Evolutionary conservation across 2,797 vertebrate species (phyloP).

Genomic region (Nasua narica): DNA sequence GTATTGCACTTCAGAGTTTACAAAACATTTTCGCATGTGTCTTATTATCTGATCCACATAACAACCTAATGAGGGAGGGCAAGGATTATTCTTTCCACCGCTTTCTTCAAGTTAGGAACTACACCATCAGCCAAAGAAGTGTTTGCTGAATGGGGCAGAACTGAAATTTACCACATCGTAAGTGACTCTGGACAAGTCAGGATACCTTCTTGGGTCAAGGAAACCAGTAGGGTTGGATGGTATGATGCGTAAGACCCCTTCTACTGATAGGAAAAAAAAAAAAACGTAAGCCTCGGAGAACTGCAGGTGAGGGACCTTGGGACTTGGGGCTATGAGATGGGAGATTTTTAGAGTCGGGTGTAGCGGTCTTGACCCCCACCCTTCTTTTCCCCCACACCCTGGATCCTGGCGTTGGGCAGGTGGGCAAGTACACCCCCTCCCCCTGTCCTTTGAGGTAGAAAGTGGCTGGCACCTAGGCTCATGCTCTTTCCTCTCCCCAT

Average conservation of each 20-base stretch:
- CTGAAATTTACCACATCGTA: constrained; percentile 11
- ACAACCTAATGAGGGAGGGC: background rate
- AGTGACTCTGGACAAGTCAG: background rate
- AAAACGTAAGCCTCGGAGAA: background rate
- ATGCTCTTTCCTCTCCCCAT: constrained; percentile 69
- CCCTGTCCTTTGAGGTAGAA: background rate
- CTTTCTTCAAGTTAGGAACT: constrained; percentile 40
- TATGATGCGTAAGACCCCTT: background rate
- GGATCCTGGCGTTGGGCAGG: background rate
- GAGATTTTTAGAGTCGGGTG: background rate
- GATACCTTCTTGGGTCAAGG: background rate
- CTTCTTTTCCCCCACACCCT: background rate
- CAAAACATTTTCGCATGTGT: constrained; percentile 30
- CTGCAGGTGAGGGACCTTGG: background rate
- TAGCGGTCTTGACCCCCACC: constrained; percentile 28
- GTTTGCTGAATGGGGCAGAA: constrained; percentile 30
- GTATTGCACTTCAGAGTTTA: background rate
- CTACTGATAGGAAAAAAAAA: background rate
- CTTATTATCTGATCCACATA: constrained; percentile 39
- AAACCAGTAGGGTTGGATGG: background rate
- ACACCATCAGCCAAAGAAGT: constrained; percentile 3
- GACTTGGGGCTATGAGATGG: background rate
- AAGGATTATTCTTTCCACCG: constrained; percentile 25
- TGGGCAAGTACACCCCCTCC: background rate
- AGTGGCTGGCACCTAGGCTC: background rate